phyloP scores from a whole-genome alignment of 2,888 invertebrate species.

The Chalcosyrphus nemorum region DNA sequence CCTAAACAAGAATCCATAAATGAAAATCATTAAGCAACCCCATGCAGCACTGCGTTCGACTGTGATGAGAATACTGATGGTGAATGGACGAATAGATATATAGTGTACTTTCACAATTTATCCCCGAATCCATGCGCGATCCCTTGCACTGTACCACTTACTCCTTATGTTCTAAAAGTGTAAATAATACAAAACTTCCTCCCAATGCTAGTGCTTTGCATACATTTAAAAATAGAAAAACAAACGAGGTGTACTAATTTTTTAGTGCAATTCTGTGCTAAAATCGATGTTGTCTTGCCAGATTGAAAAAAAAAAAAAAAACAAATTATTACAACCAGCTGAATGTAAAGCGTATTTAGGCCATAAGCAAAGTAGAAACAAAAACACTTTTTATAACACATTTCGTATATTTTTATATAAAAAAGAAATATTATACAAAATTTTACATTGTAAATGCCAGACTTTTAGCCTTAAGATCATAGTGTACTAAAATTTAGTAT shows the following conservation, averaged over 20 bases:
- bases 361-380: slow-evolving; percentile 11
- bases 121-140: slow-evolving; percentile 11
- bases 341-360: slow-evolving; percentile 15
- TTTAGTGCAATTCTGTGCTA: slow-evolving; percentile 46
- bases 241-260: slow-evolving; percentile 55
- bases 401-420: slow-evolving; percentile 61
- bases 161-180: slow-evolving; percentile 53
- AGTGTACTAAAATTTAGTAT: slow-evolving; percentile 69
- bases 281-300: slow-evolving; percentile 62
- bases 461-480: slow-evolving; percentile 61
- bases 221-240: slow-evolving; percentile 5
- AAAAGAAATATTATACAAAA: slow-evolving; percentile 14
- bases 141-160: slow-evolving; percentile 41
- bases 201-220: slow-evolving; percentile 47
- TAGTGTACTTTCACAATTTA: slow-evolving; percentile 41
- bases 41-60: slow-evolving; percentile 64
- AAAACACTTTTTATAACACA: slow-evolving; percentile 3
- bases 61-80: slow-evolving; percentile 67
- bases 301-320: not conserved
- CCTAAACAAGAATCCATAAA: slow-evolving; percentile 61
- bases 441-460: slow-evolving; percentile 35
- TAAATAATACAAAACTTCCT: slow-evolving; percentile 47
- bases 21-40: slow-evolving; percentile 4
- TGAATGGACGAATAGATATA: slow-evolving; percentile 62
- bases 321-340: slow-evolving; percentile 24